Percentiles rank a stretch among this genome's conserved stretches.
Conservation (phyloP, 1,140 invertebrate genomes). For the Aphidius ervi region DNA sequence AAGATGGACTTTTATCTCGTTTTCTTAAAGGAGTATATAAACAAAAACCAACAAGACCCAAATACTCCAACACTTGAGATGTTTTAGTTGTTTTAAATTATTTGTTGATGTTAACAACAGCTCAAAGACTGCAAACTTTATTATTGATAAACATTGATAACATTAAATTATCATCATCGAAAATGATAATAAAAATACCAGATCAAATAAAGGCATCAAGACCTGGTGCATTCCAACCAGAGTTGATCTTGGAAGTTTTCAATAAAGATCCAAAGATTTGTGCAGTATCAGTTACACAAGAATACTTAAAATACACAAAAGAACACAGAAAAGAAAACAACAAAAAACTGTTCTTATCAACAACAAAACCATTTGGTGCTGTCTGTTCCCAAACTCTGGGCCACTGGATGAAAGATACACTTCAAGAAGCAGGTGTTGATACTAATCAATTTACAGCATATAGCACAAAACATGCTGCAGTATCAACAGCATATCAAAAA, state of each 20-base stretch:
- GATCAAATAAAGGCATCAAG: constrained; percentile 14
- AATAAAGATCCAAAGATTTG: constrained; percentile 11
- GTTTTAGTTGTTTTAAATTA: constrained; percentile 2
- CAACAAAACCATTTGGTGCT: constrained; percentile 16
- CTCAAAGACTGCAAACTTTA: constrained; percentile 19
- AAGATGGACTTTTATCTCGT: constrained; percentile 3
- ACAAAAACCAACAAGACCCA: constrained; percentile 11
- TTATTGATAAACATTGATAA: constrained; percentile 16
- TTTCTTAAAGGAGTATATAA: constrained; percentile 16
- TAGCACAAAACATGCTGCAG: constrained; percentile 35
- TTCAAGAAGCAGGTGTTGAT: constrained; percentile 20
- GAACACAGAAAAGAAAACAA: constrained; percentile 2
- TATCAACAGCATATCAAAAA: constrained; percentile 30
- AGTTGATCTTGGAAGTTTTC: constrained; percentile 18
- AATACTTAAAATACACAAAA: constrained; percentile 11
- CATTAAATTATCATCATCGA: neutral
- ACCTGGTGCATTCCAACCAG: constrained; percentile 12
- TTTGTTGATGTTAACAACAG: constrained; percentile 16
- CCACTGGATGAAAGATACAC: constrained; percentile 21
- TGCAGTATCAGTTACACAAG: constrained; percentile 6
- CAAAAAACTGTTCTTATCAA: constrained; percentile 12
- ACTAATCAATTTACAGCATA: constrained; percentile 29
- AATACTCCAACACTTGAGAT: constrained; percentile 13
- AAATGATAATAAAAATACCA: constrained; percentile 17
- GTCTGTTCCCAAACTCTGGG: constrained; percentile 18